These are phyloP conservation scores for Malthinus seriepunctatus DNA, from an alignment of 2,888 invertebrate species.

Conservation along the genomic window DNA sequence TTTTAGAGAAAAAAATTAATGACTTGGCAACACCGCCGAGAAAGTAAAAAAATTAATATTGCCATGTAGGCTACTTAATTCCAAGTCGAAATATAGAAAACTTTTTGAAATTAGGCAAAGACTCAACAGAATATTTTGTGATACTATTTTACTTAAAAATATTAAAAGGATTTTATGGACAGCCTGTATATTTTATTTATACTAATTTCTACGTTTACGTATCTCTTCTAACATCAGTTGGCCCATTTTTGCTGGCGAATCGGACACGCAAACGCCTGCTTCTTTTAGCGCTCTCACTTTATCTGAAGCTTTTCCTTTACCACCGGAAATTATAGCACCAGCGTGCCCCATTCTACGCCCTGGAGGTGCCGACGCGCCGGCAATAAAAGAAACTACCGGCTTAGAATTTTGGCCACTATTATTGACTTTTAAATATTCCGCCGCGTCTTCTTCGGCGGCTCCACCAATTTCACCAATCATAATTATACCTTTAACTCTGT, in stretches of 20 bases:
- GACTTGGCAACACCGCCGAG: too few species aligned
- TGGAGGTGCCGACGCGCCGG: constrained; percentile 95
- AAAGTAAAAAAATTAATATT: too few species aligned
- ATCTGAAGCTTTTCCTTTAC: constrained; percentile 93
- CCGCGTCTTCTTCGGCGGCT: constrained; percentile 92
- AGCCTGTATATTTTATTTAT: too few species aligned
- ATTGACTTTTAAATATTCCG: constrained; percentile 79
- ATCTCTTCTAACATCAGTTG: constrained; percentile 68
- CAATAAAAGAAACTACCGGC: constrained; percentile 97
- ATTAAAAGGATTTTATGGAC: too few species aligned
- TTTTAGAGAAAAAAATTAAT: too few species aligned
- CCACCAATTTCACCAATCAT: constrained; percentile 97
- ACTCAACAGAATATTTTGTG: too few species aligned
- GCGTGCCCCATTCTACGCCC: constrained; percentile 99
- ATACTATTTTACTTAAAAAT: too few species aligned
- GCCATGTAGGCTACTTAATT: too few species aligned
- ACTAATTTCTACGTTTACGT: background rate
- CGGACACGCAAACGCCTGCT: constrained; percentile 87
- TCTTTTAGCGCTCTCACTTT: constrained; percentile 89
- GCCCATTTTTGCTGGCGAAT: constrained; percentile 93
- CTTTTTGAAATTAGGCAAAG: too few species aligned
- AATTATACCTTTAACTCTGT: constrained; percentile 91
- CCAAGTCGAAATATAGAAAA: too few species aligned
- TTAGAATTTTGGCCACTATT: constrained; percentile 84
- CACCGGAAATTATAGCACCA: constrained; percentile 97